Evolutionary conservation across 2,797 vertebrate genomes (phyloP), one percentile per base, ranked within the genome.

Genomic region (Hyperoplus lanceolatus): DNA sequence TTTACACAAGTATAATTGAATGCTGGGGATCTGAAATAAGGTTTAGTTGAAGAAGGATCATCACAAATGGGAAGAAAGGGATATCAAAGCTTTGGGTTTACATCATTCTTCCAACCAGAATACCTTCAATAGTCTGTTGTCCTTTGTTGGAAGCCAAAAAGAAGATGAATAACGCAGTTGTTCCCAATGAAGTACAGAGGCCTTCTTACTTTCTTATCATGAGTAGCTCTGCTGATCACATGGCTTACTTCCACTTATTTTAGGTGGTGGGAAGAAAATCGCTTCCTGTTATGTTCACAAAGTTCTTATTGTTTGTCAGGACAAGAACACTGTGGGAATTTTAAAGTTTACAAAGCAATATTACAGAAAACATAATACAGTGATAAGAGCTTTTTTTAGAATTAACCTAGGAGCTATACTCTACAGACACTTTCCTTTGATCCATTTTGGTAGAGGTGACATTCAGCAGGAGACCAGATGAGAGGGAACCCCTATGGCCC

Each of bases 401-500:
- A 77, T 70, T 73, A 65, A 51, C 43, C 29, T 42, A 13, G 63
- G 43, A 12, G 60, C 54, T 76, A 42, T 39, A 56, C 29, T 59
- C 38, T 42, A 39, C 78, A 74, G 68, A 83, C 29, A 75, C 54
- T 70, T 76, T 72, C 55, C 77, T 92, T 90, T 89, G 65, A 87
- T 90, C 87, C 61, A 53, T 89, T 87, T 81, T 68, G 72, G 77
- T 85, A 89, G 89, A 93, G 93, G 94, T 95, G 95, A 95, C 94
- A 93, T 95, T 95, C 93, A 95, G 94, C 89, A 71, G 92, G 93
- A 70, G 75, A 82, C 78, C 88, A 89, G 89, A 91, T 90, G 89
- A 92, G 90, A 88, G 76, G 77, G 60, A 79, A 82, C 88, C 92
- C 90, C 88, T 74, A 57, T 42, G 58, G 89, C 68, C 88, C 92